A percentile compares a stretch with the other conserved stretches of the same genome.
Evolutionary conservation across 2,797 vertebrate species (phyloP).

Genomic region (Erpetoichthys calabaricus): DNA sequence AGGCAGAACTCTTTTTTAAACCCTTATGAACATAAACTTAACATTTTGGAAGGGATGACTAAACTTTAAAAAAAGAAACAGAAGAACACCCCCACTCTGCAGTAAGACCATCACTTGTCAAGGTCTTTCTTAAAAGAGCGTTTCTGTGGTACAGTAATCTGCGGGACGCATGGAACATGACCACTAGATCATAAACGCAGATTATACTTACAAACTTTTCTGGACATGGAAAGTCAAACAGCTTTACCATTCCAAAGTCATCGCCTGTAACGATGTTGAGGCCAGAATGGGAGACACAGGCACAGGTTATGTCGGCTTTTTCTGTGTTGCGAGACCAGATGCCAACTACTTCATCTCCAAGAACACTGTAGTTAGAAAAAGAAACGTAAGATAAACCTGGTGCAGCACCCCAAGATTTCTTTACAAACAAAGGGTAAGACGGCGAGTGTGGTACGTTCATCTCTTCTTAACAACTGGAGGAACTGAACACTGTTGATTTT

Average conservation of each 20-base stretch:
- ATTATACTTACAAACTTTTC: slow-evolving; percentile 93
- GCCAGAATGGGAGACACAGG: slow-evolving; percentile 94
- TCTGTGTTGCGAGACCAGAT: slow-evolving; percentile 95
- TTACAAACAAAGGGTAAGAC: too few relatives aligned
- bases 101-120: too few relatives aligned
- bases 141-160: slow-evolving; percentile 3
- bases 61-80: too few relatives aligned
- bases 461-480: too few relatives aligned
- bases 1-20: background rate
- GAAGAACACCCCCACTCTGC: too few relatives aligned
- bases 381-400: too few relatives aligned
- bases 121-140: too few relatives aligned
- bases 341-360: slow-evolving; percentile 88
- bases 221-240: slow-evolving; percentile 93
- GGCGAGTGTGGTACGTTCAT: too few relatives aligned
- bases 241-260: slow-evolving; percentile 96
- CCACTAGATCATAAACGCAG: slow-evolving; percentile 12
- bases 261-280: slow-evolving; percentile 90
- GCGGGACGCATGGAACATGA: slow-evolving; percentile 8
- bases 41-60: too few relatives aligned
- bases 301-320: slow-evolving; percentile 89
- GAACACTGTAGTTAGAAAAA: slow-evolving; percentile 49
- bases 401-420: too few relatives aligned
- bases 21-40: too few relatives aligned
- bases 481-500: too few relatives aligned